Evolutionary conservation across 92 coral and sea anemone genomes (phyloP).

Genomic region (Umimayanthus kanabou): DNA sequence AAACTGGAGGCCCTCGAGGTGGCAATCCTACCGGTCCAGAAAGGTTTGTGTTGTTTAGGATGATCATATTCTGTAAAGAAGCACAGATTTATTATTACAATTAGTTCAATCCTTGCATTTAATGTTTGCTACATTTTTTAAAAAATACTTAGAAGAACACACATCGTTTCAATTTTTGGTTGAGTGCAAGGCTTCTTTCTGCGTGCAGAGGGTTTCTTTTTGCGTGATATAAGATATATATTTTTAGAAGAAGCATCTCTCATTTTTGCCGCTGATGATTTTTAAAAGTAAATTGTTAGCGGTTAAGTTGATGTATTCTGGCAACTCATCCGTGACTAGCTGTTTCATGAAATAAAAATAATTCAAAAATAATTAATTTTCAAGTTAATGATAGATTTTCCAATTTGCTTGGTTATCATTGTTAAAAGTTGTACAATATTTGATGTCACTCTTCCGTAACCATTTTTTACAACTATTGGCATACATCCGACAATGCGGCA

Average conservation of each 20-base stretch:
- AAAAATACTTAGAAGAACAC: neutral
- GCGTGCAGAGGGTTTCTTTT: no score
- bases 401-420: neutral
- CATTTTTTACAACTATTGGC: neutral
- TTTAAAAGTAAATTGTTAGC: neutral
- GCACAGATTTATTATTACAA: neutral
- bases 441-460: neutral
- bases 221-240: no score
- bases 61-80: conserved; percentile 5
- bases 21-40: conserved; percentile 1
- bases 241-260: neutral
- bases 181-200: no score
- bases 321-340: neutral
- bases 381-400: neutral
- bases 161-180: neutral
- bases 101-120: neutral
- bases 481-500: neutral
- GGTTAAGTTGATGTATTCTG: neutral
- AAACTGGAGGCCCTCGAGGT: neutral
- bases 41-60: neutral
- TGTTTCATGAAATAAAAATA: neutral
- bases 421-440: neutral
- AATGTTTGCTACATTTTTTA: neutral
- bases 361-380: no score
- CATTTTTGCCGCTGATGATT: neutral